These are phyloP conservation scores for Sitta carolinensis DNA, from an alignment of 2,797 vertebrate species.

Conservation along the genomic window DNA sequence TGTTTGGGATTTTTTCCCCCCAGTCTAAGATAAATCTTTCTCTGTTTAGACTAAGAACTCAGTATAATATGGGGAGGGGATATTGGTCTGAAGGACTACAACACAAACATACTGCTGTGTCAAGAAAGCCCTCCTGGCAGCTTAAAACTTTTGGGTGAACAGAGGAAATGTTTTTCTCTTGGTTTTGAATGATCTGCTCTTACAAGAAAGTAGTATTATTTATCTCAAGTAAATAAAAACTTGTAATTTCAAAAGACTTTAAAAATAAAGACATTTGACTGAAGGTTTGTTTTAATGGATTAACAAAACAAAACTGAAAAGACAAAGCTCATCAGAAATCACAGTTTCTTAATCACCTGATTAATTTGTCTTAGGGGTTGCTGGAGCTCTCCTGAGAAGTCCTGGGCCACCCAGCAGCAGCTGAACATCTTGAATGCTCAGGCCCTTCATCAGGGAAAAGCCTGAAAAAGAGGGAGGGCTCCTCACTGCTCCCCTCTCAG, in stretches of 20 bases:
- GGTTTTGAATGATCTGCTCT: not conserved
- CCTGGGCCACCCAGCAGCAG: not conserved
- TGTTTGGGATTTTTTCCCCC: fast-evolving
- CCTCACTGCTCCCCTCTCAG: conserved; percentile 8
- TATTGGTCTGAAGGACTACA: not conserved
- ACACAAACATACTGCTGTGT: not conserved
- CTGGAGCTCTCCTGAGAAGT: not conserved
- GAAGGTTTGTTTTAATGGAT: not conserved
- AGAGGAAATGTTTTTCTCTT: not conserved
- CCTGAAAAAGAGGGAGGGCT: not conserved
- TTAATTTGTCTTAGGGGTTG: not conserved
- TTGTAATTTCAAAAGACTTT: not conserved
- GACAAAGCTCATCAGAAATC: not conserved
- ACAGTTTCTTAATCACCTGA: not conserved
- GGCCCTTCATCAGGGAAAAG: not conserved
- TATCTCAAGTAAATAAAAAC: not conserved
- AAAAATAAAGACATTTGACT: not conserved
- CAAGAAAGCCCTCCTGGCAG: not conserved
- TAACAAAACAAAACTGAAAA: not conserved
- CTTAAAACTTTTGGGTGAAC: not conserved
- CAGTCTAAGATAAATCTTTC: not conserved
- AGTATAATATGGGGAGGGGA: not conserved
- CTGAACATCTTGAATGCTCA: not conserved
- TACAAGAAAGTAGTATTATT: not conserved
- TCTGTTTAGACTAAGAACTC: not conserved